Base-by-base conservation (phyloP, 1,140 invertebrate genomes). In the Aphelenchoides fujianensis region DNA sequence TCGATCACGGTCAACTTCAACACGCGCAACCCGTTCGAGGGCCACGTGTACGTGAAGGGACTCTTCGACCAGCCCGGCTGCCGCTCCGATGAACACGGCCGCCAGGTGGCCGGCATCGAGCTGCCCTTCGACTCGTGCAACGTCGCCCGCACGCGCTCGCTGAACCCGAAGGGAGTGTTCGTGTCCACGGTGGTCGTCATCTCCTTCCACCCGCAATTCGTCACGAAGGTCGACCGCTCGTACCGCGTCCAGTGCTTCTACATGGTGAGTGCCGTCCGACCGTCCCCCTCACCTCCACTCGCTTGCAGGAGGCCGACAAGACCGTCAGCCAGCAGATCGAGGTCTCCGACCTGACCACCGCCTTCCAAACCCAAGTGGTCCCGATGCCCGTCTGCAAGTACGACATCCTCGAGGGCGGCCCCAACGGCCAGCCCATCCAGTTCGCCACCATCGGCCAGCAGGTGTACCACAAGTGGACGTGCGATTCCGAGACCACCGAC, bases 391-490 rank as follows among this genome's bases (percentile, higher is more conserved):
- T 83, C 37, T 83, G 82, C 72, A 73, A 74, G 52, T 83, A 83
- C 71, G 82, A 83, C 74, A 83, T 83, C 68, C 74, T 83, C n/a
- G 83, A 84, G 63, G 82, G 82, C 28, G 83, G 83, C 31, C 83
- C 82, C 37, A 72, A 76, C 31, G 82, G 82, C 59, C 79, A 84
- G 67, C 81, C 81, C 32, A 78, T 83, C 67, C 79, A 84, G 66
- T 83, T 82, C 35, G 83, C 82, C 41, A 84, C 80, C 59, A 84
- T 83, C 62, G 82, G 82, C 35, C 83, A 84, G 69, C 81, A 83
- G 70, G 82, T 83, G 63, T 83, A 83, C 63, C 82, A 83, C 75
- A 83, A 84, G 71, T 83, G 83, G 83, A 84, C 83, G 27, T 83
- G 82, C 59, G 83, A 84, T 73, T 82, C 82, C 28, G 82, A 83